Evolutionary conservation across 1,140 invertebrate genomes (phyloP).

Genomic region (Micrasema minimum): DNA sequence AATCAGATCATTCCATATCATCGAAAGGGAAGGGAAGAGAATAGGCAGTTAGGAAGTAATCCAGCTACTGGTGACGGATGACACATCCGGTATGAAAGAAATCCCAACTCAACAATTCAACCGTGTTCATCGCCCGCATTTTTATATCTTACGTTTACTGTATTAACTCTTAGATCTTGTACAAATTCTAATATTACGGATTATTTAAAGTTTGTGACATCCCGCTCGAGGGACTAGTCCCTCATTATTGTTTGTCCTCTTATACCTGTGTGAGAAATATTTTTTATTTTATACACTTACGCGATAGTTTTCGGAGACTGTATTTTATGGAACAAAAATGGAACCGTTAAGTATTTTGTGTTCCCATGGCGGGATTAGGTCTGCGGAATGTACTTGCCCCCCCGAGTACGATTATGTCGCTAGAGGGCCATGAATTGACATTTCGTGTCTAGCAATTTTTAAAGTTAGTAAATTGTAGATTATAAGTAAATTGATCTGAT

Average conservation of each 20-base stretch:
- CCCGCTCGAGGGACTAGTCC: conserved; percentile 30
- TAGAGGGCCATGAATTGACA: conserved; percentile 37
- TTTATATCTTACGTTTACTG: conserved; percentile 46
- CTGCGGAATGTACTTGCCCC: conserved; percentile 2
- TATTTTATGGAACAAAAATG: conserved; percentile 53
- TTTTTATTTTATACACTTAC: conserved; percentile 53
- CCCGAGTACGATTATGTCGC: background rate
- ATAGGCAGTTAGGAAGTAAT: conserved; percentile 51
- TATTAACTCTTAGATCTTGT: conserved; percentile 48
- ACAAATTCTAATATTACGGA: conserved; percentile 46
- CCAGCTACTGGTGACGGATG: conserved; percentile 44
- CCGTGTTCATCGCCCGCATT: conserved; percentile 34
- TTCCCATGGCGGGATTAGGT: background rate
- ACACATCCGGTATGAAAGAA: conserved; percentile 45
- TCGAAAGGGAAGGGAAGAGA: conserved; percentile 36
- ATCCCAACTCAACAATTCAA: conserved; percentile 34
- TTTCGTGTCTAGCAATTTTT: conserved; percentile 50
- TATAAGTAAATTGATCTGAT: conserved; percentile 51
- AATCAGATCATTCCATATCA: conserved; percentile 55
- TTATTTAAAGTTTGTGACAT: conserved; percentile 40
- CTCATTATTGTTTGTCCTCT: conserved; percentile 36
- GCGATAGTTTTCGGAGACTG: conserved; percentile 52
- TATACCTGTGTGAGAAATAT: conserved; percentile 44
- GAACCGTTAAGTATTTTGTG: conserved; percentile 48
- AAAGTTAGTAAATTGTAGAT: conserved; percentile 49